Conservation (phyloP, 2,113 vertebrate genomes). For the Podocnemis expansa region DNA sequence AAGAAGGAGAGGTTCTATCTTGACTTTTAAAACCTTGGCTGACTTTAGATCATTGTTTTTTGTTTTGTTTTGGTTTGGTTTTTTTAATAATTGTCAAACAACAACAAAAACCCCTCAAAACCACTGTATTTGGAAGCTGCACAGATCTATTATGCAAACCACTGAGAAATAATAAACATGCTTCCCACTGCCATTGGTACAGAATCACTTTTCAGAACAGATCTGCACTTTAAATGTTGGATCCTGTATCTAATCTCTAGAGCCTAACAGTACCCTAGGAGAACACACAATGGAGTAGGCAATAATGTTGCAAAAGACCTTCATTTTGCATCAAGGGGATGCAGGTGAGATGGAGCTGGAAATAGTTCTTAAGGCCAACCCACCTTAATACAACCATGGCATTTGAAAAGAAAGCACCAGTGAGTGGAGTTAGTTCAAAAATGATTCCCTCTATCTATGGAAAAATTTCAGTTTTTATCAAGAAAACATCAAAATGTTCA, state of each 20-base stretch:
- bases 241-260: neutral
- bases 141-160: neutral
- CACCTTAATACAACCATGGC: neutral
- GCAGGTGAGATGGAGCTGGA: neutral
- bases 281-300: neutral
- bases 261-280: neutral
- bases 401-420: neutral
- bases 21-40: neutral
- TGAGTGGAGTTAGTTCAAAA: neutral
- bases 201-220: neutral
- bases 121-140: neutral
- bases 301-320: neutral
- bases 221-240: neutral
- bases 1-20: neutral
- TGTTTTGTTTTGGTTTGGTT: neutral
- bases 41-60: neutral
- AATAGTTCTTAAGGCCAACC: neutral
- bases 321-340: neutral
- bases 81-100: no score
- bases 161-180: neutral
- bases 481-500: neutral
- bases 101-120: no score
- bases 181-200: neutral
- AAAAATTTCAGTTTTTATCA: neutral
- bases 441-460: neutral